These are phyloP conservation scores for Gadopsis marmoratus DNA, from an alignment of 2,797 vertebrate genomes.

Conservation along the genomic window DNA sequence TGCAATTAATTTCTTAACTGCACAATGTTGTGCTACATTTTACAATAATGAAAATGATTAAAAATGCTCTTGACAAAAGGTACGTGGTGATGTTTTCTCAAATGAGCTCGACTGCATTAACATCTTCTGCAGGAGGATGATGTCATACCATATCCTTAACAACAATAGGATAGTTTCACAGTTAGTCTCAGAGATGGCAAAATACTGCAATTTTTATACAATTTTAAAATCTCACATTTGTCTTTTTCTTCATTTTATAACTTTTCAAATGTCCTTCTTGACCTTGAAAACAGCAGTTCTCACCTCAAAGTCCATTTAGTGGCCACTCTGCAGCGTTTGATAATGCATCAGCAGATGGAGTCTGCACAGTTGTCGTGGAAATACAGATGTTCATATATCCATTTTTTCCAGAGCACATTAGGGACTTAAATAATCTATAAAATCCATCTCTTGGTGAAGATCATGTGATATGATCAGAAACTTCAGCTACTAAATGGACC, in stretches of 20 bases:
- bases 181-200: neutral
- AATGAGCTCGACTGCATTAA: constrained; percentile 1
- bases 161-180: neutral
- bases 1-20: constrained; percentile 53
- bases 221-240: neutral
- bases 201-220: neutral
- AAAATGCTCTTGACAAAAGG: constrained; percentile 33
- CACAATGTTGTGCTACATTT: constrained; percentile 49
- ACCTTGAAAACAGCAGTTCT: neutral
- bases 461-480: neutral
- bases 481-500: neutral
- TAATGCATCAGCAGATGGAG: constrained; percentile 4
- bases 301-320: constrained; percentile 5
- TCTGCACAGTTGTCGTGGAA: neutral
- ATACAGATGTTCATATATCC: constrained; percentile 7
- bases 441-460: neutral
- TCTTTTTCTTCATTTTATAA: neutral
- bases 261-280: neutral
- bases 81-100: constrained; percentile 8
- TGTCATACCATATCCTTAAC: neutral
- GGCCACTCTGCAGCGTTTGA: constrained; percentile 1
- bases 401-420: neutral
- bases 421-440: neutral
- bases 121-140: constrained; percentile 16
- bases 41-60: constrained; percentile 16